Conservation (phyloP, 2,888 invertebrate genomes). For the Seira musarum region DNA sequence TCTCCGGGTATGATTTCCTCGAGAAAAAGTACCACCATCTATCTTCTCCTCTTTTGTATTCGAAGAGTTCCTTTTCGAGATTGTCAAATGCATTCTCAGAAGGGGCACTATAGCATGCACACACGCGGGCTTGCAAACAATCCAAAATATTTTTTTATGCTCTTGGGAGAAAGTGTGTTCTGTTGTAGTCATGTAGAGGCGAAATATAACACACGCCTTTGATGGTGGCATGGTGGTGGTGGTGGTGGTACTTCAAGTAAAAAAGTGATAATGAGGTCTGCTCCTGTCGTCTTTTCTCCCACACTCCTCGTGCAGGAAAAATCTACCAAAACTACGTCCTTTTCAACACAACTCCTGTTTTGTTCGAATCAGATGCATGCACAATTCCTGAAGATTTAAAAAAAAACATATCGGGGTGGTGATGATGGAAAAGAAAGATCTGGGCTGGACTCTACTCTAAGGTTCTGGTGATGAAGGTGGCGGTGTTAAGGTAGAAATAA, state of each 20-base stretch:
- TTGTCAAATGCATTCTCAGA: constrained; percentile 44
- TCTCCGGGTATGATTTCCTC: neutral
- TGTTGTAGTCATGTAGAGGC: constrained; percentile 7
- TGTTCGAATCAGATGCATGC: constrained; percentile 4
- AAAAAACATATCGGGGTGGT: constrained; percentile 4
- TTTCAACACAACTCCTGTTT: neutral
- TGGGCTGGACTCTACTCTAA: constrained; percentile 5
- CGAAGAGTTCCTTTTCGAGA: constrained; percentile 25
- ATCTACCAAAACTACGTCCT: neutral
- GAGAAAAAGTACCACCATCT: constrained; percentile 4
- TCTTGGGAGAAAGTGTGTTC: constrained; percentile 2
- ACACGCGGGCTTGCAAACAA: neutral
- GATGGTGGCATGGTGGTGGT: constrained; percentile 1
- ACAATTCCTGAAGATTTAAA: neutral
- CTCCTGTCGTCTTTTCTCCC: constrained; percentile 31
- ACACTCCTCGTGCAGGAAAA: constrained; percentile 1
- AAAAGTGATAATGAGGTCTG: constrained; percentile 45
- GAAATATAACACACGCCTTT: constrained; percentile 7
- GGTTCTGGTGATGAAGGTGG: neutral
- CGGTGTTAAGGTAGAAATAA: constrained; percentile 1
- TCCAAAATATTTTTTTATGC: neutral
- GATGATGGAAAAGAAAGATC: neutral
- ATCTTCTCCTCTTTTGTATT: constrained; percentile 3
- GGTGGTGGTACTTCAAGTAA: constrained; percentile 6
- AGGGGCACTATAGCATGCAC: neutral